These are phyloP conservation scores for Apteryx mantelli DNA, from an alignment of 2,113 vertebrate species.

Conservation along the genomic window DNA sequence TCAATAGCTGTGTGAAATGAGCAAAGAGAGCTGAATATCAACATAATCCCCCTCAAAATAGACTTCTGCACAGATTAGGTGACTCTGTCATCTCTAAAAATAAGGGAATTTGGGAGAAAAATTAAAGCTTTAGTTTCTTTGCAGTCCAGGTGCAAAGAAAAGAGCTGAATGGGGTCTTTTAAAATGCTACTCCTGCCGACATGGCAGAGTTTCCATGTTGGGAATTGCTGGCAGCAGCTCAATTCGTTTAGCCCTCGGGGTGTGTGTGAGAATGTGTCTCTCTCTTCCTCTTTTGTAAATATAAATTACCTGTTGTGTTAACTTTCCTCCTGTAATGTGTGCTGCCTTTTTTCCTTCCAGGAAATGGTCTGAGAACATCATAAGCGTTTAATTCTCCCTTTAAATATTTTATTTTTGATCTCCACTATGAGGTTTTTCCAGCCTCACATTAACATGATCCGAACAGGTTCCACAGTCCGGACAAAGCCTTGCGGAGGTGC, in stretches of 20 bases:
- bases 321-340: slow-evolving; percentile 25
- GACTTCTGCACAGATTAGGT: background rate
- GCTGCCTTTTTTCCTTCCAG: slow-evolving; percentile 23
- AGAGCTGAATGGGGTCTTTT: slow-evolving; percentile 45
- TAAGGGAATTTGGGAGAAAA: background rate
- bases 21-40: background rate
- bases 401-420: background rate
- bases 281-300: slow-evolving; percentile 7
- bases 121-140: background rate
- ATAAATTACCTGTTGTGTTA: slow-evolving; percentile 18
- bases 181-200: background rate
- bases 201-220: slow-evolving; percentile 11
- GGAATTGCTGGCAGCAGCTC: slow-evolving; percentile 1
- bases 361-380: slow-evolving; percentile 4
- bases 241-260: background rate
- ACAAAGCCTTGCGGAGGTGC: background rate
- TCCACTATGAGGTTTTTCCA: background rate
- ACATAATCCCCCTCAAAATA: background rate
- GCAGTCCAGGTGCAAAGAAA: background rate
- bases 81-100: background rate
- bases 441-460: background rate
- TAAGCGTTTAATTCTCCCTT: background rate
- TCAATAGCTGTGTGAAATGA: background rate
- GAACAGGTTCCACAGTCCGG: background rate
- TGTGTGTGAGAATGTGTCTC: background rate